phyloP scores from a whole-genome alignment of 2,797 vertebrate species.

The Rousettus madagascariensis region DNA sequence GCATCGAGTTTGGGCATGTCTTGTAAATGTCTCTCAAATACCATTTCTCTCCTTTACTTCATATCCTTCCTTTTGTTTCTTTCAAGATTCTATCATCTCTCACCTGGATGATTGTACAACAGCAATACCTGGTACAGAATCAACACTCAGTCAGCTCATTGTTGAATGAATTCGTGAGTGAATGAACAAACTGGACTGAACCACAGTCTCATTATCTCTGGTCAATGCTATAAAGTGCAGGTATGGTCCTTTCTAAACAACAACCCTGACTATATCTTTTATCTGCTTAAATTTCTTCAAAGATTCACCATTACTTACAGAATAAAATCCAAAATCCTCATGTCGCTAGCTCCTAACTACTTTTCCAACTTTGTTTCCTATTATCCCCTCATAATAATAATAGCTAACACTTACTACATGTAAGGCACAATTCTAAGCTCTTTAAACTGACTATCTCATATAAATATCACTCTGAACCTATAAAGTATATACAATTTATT shows the following conservation, averaged over 20 bases:
- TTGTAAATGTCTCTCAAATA: not conserved
- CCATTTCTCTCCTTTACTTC: not conserved
- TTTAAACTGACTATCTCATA: not conserved
- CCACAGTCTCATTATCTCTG: not conserved
- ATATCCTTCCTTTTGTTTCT: not conserved
- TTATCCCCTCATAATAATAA: not conserved
- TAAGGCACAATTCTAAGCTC: not conserved
- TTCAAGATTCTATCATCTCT: not conserved
- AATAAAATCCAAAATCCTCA: slow-evolving; percentile 25
- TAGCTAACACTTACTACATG: not conserved
- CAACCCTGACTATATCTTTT: not conserved
- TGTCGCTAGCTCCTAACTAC: not conserved
- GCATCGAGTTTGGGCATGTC: not conserved
- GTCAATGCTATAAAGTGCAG: not conserved
- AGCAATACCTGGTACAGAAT: not conserved
- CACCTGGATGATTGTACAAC: not conserved
- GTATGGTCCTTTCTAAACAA: not conserved
- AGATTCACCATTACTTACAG: not conserved
- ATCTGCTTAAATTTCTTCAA: not conserved
- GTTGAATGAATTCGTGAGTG: not conserved
- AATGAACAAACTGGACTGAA: not conserved
- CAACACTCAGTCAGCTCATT: not conserved
- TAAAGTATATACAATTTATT: not conserved
- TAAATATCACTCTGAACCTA: not conserved
- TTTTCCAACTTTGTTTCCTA: not conserved